Percentiles rank a stretch among this genome's conserved stretches.
These are phyloP conservation scores for Nebria salina DNA, from an alignment of 2,888 invertebrate species.

Conservation along the genomic window DNA sequence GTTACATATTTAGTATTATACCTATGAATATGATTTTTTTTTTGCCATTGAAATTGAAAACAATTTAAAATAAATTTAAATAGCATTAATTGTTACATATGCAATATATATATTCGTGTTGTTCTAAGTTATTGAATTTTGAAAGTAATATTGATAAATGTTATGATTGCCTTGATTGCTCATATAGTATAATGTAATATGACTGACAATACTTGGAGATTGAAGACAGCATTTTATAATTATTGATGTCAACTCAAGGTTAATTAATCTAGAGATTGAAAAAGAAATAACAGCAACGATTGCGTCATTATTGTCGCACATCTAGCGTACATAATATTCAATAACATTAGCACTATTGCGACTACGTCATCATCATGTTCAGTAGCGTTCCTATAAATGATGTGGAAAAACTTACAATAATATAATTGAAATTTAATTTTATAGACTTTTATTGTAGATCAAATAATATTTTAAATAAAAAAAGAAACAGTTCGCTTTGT, in stretches of 20 bases:
- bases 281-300: constrained; percentile 30
- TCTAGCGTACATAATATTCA: constrained; percentile 24
- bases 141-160: neutral
- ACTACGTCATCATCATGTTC: neutral
- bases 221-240: constrained; percentile 5
- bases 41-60: no score
- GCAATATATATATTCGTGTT: neutral
- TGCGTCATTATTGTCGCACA: constrained; percentile 38
- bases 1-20: no score
- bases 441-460: neutral
- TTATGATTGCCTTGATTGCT: neutral
- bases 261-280: constrained; percentile 28
- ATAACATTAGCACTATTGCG: neutral
- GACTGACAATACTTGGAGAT: constrained; percentile 8
- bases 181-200: neutral
- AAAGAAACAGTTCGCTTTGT: no score
- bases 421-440: neutral
- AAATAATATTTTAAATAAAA: no score
- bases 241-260: constrained; percentile 45
- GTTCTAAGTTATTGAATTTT: neutral
- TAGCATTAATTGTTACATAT: neutral
- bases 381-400: neutral
- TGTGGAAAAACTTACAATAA: neutral
- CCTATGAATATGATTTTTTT: no score
- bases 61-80: no score